These are phyloP conservation scores for Tillus elongatus DNA, from an alignment of 2,888 invertebrate genomes.

Conservation along the genomic window DNA sequence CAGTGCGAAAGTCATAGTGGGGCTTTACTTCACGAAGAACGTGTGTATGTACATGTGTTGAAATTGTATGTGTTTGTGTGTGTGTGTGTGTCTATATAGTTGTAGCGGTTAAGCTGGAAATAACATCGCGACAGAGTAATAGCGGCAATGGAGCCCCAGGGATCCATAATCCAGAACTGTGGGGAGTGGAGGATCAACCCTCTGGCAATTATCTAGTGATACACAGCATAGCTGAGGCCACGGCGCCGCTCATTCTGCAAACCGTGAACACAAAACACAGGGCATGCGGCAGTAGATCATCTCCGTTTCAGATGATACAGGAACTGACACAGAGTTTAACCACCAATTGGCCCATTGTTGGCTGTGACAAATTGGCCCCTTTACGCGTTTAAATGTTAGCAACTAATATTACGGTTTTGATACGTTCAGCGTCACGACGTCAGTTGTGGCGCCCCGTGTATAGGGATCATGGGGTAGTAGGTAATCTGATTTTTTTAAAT, in stretches of 20 bases:
- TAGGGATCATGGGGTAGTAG: slow-evolving; percentile 7
- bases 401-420: too few species aligned
- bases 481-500: too few species aligned
- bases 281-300: too few species aligned
- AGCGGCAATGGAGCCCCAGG: slow-evolving; percentile 41
- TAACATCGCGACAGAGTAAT: slow-evolving; percentile 39
- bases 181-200: slow-evolving; percentile 34
- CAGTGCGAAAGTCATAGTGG: slow-evolving; percentile 4
- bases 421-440: too few species aligned
- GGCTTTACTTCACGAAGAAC: not conserved
- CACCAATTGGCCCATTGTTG: slow-evolving; percentile 16
- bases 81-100: too few species aligned
- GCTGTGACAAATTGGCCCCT: slow-evolving; percentile 21
- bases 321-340: too few species aligned
- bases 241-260: slow-evolving; percentile 6
- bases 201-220: slow-evolving; percentile 36
- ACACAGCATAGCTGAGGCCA: slow-evolving; percentile 25
- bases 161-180: slow-evolving; percentile 39
- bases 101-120: slow-evolving; percentile 26
- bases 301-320: too few species aligned
- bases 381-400: too few species aligned
- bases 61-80: too few species aligned
- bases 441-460: slow-evolving; percentile 14
- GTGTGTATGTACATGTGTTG: too few species aligned
- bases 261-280: too few species aligned